These are phyloP conservation scores for Pomacea canaliculata DNA, from an alignment of 2,888 invertebrate species.

Conservation along the genomic window DNA sequence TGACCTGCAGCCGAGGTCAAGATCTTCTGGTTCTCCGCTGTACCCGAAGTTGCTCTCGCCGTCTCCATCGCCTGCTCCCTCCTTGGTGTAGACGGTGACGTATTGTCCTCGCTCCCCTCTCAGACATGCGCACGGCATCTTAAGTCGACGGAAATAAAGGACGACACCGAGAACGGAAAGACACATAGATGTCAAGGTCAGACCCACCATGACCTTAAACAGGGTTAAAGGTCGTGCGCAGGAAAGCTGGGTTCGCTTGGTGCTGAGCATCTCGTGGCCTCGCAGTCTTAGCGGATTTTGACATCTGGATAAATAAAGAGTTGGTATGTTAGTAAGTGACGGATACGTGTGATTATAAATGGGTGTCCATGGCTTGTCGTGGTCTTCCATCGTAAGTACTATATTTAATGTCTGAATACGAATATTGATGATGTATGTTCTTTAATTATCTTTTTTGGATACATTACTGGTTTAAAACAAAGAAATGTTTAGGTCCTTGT, in stretches of 20 bases:
- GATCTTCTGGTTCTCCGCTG: constrained; percentile 5
- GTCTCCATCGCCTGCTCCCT: neutral
- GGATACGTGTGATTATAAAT: too few relatives aligned
- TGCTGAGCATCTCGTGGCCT: neutral
- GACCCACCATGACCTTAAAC: neutral
- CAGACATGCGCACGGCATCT: constrained; percentile 8
- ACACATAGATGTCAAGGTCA: neutral
- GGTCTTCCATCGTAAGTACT: too few relatives aligned
- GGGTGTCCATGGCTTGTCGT: too few relatives aligned
- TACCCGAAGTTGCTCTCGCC: neutral
- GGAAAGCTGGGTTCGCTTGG: neutral
- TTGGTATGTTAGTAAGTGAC: neutral
- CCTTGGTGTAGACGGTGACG: constrained; percentile 15
- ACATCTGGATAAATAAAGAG: constrained; percentile 6
- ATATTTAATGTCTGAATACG: too few relatives aligned
- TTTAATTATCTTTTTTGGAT: too few relatives aligned
- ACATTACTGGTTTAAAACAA: too few relatives aligned
- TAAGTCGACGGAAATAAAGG: neutral
- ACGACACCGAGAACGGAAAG: neutral
- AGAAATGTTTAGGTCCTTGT: too few relatives aligned
- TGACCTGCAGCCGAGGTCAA: constrained; percentile 7
- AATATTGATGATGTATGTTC: too few relatives aligned
- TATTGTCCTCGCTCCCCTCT: constrained; percentile 4
- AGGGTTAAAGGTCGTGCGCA: neutral
- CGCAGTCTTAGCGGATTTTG: neutral